A percentile compares a stretch with the other conserved stretches of the same genome.
Evolutionary conservation across 2,797 vertebrate species (phyloP).

Genomic region (Columba guinea): DNA sequence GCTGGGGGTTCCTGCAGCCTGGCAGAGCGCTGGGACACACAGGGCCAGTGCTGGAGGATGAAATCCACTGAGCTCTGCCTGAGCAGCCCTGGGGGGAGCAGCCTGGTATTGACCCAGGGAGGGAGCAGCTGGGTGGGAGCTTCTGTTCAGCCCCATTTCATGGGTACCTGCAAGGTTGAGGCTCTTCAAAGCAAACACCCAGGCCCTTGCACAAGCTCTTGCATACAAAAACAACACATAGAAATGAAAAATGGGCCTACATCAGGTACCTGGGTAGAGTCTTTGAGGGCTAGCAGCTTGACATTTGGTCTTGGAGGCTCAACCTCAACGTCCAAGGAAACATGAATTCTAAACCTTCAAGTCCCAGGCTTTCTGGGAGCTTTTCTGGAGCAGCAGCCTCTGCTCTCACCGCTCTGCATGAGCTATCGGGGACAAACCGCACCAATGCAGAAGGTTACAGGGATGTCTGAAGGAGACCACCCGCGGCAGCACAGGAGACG

Average conservation of each 20-base stretch:
- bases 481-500: not conserved
- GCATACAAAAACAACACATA: not conserved
- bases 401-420: not conserved
- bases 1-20: not conserved
- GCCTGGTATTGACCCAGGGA: accelerated
- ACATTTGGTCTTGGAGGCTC: not conserved
- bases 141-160: not conserved
- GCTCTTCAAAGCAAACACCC: not conserved
- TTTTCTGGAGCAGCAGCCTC: not conserved
- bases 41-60: not conserved
- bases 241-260: not conserved
- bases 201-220: not conserved
- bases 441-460: not conserved
- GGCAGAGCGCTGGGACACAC: not conserved
- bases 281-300: not conserved
- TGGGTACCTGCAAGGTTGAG: not conserved
- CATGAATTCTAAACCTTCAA: not conserved
- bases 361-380: not conserved
- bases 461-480: not conserved
- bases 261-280: too few species aligned
- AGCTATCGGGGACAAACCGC: not conserved
- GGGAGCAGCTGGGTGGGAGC: not conserved
- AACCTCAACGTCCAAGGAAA: not conserved
- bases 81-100: not conserved
- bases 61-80: not conserved